Evolutionary conservation across 2,888 invertebrate species (phyloP).

Genomic region (Euclidia mi): DNA sequence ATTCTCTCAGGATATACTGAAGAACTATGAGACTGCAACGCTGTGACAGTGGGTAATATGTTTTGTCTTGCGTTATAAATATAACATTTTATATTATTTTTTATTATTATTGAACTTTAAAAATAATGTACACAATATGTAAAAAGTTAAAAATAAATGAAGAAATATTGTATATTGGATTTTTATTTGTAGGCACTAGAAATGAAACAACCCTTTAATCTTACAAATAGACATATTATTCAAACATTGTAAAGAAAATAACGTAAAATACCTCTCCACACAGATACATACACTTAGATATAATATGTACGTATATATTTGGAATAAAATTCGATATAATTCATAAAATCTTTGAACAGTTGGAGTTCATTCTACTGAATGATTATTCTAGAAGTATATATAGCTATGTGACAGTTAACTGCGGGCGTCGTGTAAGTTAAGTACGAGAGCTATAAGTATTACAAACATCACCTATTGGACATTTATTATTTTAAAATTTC

Average conservation of each 20-base stretch:
- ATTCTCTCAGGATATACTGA: conserved; percentile 20
- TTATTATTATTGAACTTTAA: conserved; percentile 48
- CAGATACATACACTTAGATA: conserved; percentile 83
- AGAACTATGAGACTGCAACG: conserved; percentile 55
- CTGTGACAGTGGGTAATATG: conserved; percentile 60
- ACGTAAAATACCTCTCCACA: conserved; percentile 81
- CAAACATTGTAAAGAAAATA: conserved; percentile 88
- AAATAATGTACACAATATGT: conserved; percentile 39
- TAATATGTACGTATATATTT: conserved; percentile 83
- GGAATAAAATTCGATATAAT: conserved; percentile 85
- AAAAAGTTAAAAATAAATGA: conserved; percentile 58
- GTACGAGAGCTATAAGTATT: conserved; percentile 60
- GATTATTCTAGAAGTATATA: conserved; percentile 44
- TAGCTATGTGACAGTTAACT: conserved; percentile 60
- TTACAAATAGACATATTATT: conserved; percentile 88
- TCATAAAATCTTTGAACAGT: conserved; percentile 70
- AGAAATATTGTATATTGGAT: conserved; percentile 59
- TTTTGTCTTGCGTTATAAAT: conserved; percentile 57
- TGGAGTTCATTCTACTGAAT: conserved; percentile 66
- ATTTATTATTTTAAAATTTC: conserved; percentile 38
- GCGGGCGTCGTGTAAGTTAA: conserved; percentile 60
- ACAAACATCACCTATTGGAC: conserved; percentile 40
- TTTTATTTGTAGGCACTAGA: conserved; percentile 64
- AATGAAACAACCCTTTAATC: conserved; percentile 64
- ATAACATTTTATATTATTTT: conserved; percentile 43